Evolutionary conservation across 2,888 invertebrate genomes (phyloP).

Genomic region (Tetropium fuscum): DNA sequence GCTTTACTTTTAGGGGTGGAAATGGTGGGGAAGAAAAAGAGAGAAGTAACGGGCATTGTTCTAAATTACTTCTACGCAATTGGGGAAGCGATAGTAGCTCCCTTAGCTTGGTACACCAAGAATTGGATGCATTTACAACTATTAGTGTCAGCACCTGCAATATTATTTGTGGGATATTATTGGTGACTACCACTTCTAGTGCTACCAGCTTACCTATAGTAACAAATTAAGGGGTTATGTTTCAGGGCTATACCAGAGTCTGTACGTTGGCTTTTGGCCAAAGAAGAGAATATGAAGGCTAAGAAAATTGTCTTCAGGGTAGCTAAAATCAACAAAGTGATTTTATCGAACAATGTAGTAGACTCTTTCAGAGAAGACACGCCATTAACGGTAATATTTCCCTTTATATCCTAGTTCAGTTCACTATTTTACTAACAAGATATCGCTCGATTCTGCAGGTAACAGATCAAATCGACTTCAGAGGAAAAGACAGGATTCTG

Average conservation of each 20-base stretch:
- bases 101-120: constrained; percentile 70
- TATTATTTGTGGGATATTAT: constrained; percentile 71
- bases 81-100: constrained; percentile 73
- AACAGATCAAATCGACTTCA: constrained; percentile 8
- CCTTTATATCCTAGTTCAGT: too few species aligned
- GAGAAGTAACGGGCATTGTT: constrained; percentile 73
- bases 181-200: constrained; percentile 64
- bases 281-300: constrained; percentile 69
- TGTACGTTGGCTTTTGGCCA: constrained; percentile 74
- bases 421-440: too few species aligned
- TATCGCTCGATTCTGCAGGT: constrained; percentile 12
- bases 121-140: constrained; percentile 73
- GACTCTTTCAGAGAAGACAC: constrained; percentile 62
- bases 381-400: constrained; percentile 35
- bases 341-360: constrained; percentile 65
- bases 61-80: constrained; percentile 75
- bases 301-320: constrained; percentile 69
- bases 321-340: constrained; percentile 69
- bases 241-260: constrained; percentile 73
- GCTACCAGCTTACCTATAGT: background rate
- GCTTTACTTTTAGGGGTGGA: constrained; percentile 69
- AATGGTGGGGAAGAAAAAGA: constrained; percentile 73
- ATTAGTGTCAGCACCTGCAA: constrained; percentile 71
- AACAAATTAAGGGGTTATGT: constrained; percentile 12
- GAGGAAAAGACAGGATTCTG: constrained; percentile 58